Conservation (phyloP, 1,140 invertebrate species). For the Scaptomyza graminum region DNA sequence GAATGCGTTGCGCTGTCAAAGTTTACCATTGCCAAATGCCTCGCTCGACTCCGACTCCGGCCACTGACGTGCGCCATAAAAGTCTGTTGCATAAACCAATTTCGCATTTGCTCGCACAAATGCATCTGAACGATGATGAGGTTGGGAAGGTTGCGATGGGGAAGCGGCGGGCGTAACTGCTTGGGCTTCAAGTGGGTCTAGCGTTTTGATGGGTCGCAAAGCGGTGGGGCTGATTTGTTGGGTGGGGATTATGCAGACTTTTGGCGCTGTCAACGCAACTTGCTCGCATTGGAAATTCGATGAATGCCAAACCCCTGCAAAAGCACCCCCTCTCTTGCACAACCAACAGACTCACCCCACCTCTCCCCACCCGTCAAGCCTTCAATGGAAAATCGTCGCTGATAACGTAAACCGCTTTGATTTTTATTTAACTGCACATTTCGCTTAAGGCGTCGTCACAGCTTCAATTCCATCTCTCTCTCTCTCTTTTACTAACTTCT, state of each 20-base stretch:
- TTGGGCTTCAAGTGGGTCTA: background rate
- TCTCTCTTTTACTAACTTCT: background rate
- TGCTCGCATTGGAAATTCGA: conserved; percentile 43
- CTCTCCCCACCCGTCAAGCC: background rate
- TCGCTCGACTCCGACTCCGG: background rate
- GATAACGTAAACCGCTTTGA: conserved; percentile 79
- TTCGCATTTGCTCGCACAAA: conserved; percentile 67
- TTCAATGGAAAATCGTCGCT: conserved; percentile 50
- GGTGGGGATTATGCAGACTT: conserved; percentile 53
- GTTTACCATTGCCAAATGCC: conserved; percentile 34
- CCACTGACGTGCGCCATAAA: conserved; percentile 62
- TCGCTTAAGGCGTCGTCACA: conserved; percentile 45
- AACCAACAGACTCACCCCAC: too few species aligned
- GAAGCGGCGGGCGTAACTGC: background rate
- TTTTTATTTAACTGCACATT: conserved; percentile 82
- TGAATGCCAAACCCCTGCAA: conserved; percentile 14
- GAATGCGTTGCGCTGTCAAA: conserved; percentile 42
- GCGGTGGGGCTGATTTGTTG: conserved; percentile 4
- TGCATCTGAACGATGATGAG: conserved; percentile 34
- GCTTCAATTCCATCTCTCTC: conserved; percentile 10
- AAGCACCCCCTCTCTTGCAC: too few species aligned
- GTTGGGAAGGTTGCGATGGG: background rate
- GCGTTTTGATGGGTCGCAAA: background rate
- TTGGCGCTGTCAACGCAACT: conserved; percentile 65
- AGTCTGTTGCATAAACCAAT: conserved; percentile 80